Conservation (phyloP, 2,888 invertebrate genomes). For the Rhagophthalmus giganteus region DNA sequence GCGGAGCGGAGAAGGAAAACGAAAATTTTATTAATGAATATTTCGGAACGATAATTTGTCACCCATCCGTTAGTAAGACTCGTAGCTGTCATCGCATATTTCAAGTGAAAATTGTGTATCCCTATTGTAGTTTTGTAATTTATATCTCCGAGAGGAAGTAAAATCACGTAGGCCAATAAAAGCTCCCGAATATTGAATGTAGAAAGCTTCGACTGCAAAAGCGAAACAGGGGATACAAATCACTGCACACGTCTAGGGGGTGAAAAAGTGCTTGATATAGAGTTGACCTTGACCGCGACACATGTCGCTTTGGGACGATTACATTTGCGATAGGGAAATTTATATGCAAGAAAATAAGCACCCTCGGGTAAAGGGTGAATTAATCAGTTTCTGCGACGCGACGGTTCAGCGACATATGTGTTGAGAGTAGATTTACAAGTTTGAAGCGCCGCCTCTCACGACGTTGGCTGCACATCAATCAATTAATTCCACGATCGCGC, state of each 20-base stretch:
- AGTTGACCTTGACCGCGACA: constrained; percentile 19
- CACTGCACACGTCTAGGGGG: constrained; percentile 12
- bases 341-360: constrained; percentile 19
- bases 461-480: background rate
- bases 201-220: constrained; percentile 20
- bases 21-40: constrained; percentile 7
- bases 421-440: constrained; percentile 1
- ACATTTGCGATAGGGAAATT: constrained; percentile 16
- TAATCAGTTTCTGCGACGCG: constrained; percentile 11
- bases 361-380: constrained; percentile 14
- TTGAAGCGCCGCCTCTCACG: background rate
- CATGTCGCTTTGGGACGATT: constrained; percentile 15
- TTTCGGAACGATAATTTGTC: constrained; percentile 4
- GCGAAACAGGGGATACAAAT: constrained; percentile 22
- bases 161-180: constrained; percentile 21
- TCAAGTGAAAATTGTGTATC: constrained; percentile 10
- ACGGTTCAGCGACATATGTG: constrained; percentile 7
- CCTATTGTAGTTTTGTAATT: constrained; percentile 18
- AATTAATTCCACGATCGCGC: constrained; percentile 1
- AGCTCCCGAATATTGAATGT: constrained; percentile 22
- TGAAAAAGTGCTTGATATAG: constrained; percentile 10
- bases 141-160: constrained; percentile 16
- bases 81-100: constrained; percentile 14
- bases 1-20: background rate
- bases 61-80: constrained; percentile 12